Conservation (phyloP, 2,113 vertebrate species). For the Deroptyus accipitrinus region DNA sequence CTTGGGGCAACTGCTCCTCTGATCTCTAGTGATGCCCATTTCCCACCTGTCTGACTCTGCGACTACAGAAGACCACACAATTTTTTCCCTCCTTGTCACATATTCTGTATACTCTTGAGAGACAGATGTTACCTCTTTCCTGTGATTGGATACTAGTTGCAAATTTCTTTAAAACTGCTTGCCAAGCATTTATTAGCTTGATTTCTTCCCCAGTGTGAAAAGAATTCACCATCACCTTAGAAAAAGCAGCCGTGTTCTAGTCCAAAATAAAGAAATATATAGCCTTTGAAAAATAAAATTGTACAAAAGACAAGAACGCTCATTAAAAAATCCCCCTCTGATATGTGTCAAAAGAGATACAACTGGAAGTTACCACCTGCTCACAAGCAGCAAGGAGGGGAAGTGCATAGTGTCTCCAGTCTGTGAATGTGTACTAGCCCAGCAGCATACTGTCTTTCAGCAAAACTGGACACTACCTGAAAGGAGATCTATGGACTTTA, state of each 20-base stretch:
- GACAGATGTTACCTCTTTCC: not conserved
- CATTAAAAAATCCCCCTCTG: not conserved
- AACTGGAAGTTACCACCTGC: not conserved
- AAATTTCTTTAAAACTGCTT: not conserved
- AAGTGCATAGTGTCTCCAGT: not conserved
- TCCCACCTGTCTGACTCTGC: not conserved
- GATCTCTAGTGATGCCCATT: not conserved
- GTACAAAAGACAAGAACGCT: not conserved
- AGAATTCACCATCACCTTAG: not conserved
- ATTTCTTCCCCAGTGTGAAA: constrained; percentile 2
- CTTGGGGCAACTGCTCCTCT: not conserved
- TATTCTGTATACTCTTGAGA: not conserved
- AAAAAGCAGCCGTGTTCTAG: not conserved
- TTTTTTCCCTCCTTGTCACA: not conserved
- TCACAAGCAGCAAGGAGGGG: not conserved
- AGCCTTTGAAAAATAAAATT: not conserved
- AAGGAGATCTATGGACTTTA: not conserved
- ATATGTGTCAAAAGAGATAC: not conserved
- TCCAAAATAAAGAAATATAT: not conserved
- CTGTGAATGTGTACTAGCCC: not conserved
- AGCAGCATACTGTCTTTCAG: not conserved
- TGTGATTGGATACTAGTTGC: not conserved
- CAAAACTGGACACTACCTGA: not conserved
- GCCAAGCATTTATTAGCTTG: not conserved
- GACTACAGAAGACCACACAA: not conserved